A percentile compares a stretch with the other conserved stretches of the same genome.
Evolutionary conservation across 2,888 invertebrate genomes (phyloP).

Genomic region (Monochamus alternatus): DNA sequence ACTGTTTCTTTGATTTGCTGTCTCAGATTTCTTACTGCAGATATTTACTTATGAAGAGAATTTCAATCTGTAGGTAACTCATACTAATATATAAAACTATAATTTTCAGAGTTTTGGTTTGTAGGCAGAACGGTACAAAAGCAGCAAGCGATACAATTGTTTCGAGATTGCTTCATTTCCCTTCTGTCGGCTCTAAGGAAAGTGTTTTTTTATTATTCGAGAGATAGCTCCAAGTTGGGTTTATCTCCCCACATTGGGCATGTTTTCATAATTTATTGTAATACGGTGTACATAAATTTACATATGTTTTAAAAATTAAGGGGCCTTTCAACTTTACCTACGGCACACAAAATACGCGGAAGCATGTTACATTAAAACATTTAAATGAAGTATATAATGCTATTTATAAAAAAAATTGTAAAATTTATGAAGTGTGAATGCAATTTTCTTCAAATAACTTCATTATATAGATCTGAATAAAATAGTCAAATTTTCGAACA

Average conservation of each 20-base stretch:
- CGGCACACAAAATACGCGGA: background rate
- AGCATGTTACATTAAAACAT: background rate
- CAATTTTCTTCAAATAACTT: too few relatives aligned
- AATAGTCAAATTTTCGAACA: too few relatives aligned
- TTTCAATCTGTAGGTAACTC: background rate
- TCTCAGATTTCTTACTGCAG: too few relatives aligned
- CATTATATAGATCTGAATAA: too few relatives aligned
- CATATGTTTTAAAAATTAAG: constrained; percentile 1
- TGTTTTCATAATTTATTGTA: constrained; percentile 18
- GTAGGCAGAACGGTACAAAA: constrained; percentile 19
- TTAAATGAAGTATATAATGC: background rate
- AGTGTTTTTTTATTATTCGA: constrained; percentile 19
- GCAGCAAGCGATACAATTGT: constrained; percentile 34
- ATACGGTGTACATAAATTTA: constrained; percentile 10
- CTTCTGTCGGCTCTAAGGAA: constrained; percentile 22
- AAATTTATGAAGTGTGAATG: too few relatives aligned
- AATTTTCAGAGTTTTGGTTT: constrained; percentile 18
- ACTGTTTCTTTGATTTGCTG: too few relatives aligned
- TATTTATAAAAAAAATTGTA: too few relatives aligned
- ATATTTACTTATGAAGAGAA: background rate
- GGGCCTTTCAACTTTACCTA: background rate
- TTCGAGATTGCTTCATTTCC: constrained; percentile 36
- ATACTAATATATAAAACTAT: constrained; percentile 9
- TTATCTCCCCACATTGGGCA: constrained; percentile 27
- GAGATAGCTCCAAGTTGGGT: constrained; percentile 16